Evolutionary conservation across 1,140 invertebrate genomes (phyloP).

Genomic region (Drosophila sechellia): DNA sequence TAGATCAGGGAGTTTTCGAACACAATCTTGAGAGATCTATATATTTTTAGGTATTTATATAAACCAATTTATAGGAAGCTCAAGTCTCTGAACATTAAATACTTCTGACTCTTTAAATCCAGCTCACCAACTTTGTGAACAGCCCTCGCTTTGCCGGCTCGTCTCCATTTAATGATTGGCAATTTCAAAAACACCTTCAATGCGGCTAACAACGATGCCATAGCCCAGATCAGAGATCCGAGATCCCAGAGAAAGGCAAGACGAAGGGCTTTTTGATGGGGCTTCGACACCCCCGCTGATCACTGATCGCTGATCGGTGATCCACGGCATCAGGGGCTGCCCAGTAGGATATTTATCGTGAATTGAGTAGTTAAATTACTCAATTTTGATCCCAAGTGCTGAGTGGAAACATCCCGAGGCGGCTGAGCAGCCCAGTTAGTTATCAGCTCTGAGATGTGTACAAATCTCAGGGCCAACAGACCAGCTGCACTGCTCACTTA

Average conservation of each 20-base stretch:
- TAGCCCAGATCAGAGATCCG: constrained; percentile 4
- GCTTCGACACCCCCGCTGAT: constrained; percentile 59
- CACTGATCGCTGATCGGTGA: constrained; percentile 21
- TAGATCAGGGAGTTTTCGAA: not conserved
- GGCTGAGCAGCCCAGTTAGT: constrained; percentile 22
- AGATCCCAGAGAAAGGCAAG: constrained; percentile 5
- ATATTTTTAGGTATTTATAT: too few species aligned
- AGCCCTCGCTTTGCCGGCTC: constrained; percentile 49
- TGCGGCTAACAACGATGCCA: constrained; percentile 48
- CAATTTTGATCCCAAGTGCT: constrained; percentile 62
- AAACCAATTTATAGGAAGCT: too few species aligned
- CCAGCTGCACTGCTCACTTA: constrained; percentile 60
- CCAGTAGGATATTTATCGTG: constrained; percentile 77
- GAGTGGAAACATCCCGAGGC: constrained; percentile 11
- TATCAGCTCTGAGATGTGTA: constrained; percentile 53
- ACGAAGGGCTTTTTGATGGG: constrained; percentile 6
- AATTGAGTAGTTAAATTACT: constrained; percentile 83
- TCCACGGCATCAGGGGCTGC: constrained; percentile 32
- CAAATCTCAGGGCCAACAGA: constrained; percentile 43
- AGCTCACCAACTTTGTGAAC: constrained; percentile 10
- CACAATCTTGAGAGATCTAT: too few species aligned
- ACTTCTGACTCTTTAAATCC: not conserved
- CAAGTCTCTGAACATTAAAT: too few species aligned
- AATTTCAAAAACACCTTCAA: constrained; percentile 81
- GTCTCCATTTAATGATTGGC: constrained; percentile 73